Evolutionary conservation across 1,140 invertebrate genomes (phyloP).

Genomic region (Papilio aristodemus): DNA sequence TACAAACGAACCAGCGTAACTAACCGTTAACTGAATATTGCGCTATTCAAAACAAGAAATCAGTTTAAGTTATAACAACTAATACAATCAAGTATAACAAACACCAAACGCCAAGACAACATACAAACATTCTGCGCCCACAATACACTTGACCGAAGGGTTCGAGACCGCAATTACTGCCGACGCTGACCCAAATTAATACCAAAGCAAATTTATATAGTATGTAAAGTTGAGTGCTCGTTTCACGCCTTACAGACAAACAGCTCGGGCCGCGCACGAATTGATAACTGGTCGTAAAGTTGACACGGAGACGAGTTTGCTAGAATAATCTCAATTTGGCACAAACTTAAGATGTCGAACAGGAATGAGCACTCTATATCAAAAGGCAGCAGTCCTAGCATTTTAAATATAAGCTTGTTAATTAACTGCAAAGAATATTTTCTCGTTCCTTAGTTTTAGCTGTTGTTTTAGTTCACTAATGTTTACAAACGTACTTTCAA

Average conservation of each 20-base stretch:
- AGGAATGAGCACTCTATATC: background rate
- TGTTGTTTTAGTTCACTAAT: no score
- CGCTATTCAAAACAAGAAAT: conserved; percentile 13
- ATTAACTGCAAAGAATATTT: no score
- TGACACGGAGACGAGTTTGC: conserved; percentile 2
- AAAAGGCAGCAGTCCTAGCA: no score
- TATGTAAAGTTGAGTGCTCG: conserved; percentile 29
- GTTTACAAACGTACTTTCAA: no score
- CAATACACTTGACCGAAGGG: conserved; percentile 30
- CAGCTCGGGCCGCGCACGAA: background rate
- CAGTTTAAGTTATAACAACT: conserved; percentile 5
- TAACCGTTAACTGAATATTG: background rate
- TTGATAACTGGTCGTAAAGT: conserved; percentile 5
- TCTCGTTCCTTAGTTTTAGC: no score
- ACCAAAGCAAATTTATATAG: conserved; percentile 32
- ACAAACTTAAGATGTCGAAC: background rate
- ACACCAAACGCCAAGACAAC: conserved; percentile 19
- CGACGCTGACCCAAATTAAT: conserved; percentile 33
- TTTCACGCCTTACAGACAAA: conserved; percentile 17
- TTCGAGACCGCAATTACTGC: conserved; percentile 30
- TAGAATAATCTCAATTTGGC: background rate
- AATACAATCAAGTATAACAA: background rate
- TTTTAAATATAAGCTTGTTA: no score
- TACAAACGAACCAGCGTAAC: background rate
- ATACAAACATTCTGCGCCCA: conserved; percentile 5